Conservation (phyloP, 2,797 vertebrate genomes). For the Scleropages formosus region DNA sequence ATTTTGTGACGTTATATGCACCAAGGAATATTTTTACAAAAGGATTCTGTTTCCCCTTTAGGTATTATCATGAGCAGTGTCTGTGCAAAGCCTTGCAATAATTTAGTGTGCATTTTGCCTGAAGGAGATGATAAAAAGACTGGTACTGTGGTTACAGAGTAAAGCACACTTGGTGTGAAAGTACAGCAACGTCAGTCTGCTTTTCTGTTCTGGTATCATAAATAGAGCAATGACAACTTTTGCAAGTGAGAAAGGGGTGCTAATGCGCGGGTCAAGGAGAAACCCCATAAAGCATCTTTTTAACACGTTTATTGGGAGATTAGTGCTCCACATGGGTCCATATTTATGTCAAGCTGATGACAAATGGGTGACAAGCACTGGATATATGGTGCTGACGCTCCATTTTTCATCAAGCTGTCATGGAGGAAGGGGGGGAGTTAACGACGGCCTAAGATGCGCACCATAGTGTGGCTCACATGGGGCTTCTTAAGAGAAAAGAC, state of each 20-base stretch:
- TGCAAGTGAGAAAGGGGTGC: constrained; percentile 31
- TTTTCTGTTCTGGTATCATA: constrained; percentile 32
- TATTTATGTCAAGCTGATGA: constrained; percentile 64
- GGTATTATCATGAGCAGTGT: too few relatives aligned
- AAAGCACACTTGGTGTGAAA: constrained; percentile 14
- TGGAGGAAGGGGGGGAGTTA: constrained; percentile 40
- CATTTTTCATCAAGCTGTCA: constrained; percentile 64
- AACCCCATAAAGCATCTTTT: constrained; percentile 54
- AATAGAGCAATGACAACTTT: constrained; percentile 43
- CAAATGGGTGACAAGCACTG: constrained; percentile 62
- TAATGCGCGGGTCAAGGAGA: constrained; percentile 42
- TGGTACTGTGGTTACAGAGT: neutral
- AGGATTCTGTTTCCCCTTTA: neutral
- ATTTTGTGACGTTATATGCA: neutral
- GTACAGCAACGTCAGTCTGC: constrained; percentile 10
- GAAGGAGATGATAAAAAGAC: constrained; percentile 40
- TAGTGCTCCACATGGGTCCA: constrained; percentile 32
- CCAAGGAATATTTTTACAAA: neutral
- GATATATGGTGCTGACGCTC: constrained; percentile 50
- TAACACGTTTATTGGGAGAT: constrained; percentile 58
- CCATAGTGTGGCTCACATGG: neutral
- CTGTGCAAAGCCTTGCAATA: neutral
- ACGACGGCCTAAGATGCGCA: neutral
- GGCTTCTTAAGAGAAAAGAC: neutral
- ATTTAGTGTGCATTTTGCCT: neutral